Evolutionary conservation across 2,888 invertebrate species (phyloP).

Genomic region (Hyposoter didymator): DNA sequence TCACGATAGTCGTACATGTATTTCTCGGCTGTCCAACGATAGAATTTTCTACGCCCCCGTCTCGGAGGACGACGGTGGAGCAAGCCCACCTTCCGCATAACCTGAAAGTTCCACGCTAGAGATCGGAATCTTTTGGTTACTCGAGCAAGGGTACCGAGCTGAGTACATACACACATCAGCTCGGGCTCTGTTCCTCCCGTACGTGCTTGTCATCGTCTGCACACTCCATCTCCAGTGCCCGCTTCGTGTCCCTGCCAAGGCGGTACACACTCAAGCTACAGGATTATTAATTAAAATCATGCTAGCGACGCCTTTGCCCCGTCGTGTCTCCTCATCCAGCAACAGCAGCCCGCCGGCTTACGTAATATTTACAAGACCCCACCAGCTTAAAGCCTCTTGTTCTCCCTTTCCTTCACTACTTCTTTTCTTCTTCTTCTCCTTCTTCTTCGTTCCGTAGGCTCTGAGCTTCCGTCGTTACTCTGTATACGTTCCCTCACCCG

Average conservation of each 20-base stretch:
- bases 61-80: slow-evolving; percentile 21
- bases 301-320: slow-evolving; percentile 61
- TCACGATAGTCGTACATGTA: slow-evolving; percentile 19
- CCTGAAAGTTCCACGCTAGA: slow-evolving; percentile 53
- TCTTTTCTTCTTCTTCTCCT: slow-evolving; percentile 24
- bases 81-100: slow-evolving; percentile 45
- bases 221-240: slow-evolving; percentile 13
- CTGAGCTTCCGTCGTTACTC: slow-evolving; percentile 18
- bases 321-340: slow-evolving; percentile 48
- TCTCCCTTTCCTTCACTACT: slow-evolving; percentile 15
- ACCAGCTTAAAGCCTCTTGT: slow-evolving; percentile 41
- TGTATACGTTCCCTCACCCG: slow-evolving; percentile 58
- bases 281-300: slow-evolving; percentile 71
- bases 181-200: neutral
- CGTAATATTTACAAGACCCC: slow-evolving; percentile 67
- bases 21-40: slow-evolving; percentile 38
- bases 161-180: slow-evolving; percentile 34
- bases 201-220: slow-evolving; percentile 15
- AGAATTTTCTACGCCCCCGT: slow-evolving; percentile 38
- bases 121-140: slow-evolving; percentile 63
- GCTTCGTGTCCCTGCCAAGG: slow-evolving; percentile 50
- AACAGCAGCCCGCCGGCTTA: slow-evolving; percentile 58
- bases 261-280: slow-evolving; percentile 38
- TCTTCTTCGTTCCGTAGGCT: slow-evolving; percentile 45
- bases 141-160: slow-evolving; percentile 23